Conservation (phyloP, 30 jellyfish, hydroid and myxozoan genomes). For the Aurelia sp. region DNA sequence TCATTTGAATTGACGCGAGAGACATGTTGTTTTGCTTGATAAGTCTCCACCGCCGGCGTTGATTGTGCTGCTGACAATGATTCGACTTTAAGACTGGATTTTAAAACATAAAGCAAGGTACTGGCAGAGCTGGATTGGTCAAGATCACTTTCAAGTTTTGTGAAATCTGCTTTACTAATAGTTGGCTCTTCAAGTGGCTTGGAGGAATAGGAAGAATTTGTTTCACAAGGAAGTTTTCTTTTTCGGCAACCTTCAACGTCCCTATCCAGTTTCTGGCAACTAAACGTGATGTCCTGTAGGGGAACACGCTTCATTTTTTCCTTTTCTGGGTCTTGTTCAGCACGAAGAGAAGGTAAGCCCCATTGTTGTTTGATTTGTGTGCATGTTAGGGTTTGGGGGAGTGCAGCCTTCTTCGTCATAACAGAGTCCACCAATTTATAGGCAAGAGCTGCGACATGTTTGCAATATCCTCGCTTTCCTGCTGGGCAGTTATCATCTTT, state of each 20-base stretch:
- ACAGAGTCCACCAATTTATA: conserved; percentile 7
- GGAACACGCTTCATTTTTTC: conserved; percentile 1
- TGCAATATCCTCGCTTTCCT: conserved; percentile 26
- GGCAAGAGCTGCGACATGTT: conserved; percentile 31
- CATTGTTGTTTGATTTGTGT: conserved; percentile 5
- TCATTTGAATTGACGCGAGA: too few relatives aligned
- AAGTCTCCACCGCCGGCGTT: neutral
- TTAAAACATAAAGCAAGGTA: neutral
- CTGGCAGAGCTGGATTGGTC: neutral
- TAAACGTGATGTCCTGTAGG: conserved; percentile 4
- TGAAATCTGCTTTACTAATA: neutral
- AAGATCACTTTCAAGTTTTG: neutral
- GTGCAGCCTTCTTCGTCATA: neutral
- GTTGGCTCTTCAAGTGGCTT: neutral
- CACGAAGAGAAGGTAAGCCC: conserved; percentile 42
- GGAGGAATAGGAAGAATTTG: neutral
- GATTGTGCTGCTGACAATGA: neutral
- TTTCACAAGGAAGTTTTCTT: neutral
- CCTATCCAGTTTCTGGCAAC: neutral
- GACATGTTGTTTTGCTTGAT: too few relatives aligned
- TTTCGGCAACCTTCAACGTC: neutral
- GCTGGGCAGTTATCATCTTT: conserved; percentile 24
- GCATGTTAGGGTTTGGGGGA: neutral
- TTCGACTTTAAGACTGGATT: neutral
- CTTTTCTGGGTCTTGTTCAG: conserved; percentile 31